Evolutionary conservation across 1,140 invertebrate genomes (phyloP).

Genomic region (Anoplophora glabripennis): DNA sequence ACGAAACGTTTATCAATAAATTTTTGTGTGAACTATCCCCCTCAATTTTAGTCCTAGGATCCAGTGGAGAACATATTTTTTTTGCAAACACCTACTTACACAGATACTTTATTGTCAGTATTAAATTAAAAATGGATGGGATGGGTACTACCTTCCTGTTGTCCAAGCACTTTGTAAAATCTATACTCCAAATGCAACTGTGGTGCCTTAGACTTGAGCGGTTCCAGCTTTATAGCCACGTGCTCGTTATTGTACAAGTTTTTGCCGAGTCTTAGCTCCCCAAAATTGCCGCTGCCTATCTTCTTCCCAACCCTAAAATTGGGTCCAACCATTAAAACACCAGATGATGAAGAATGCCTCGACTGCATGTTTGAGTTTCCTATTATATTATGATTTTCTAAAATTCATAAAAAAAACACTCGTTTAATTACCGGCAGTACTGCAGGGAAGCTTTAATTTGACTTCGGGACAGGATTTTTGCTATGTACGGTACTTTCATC

Average conservation of each 20-base stretch:
- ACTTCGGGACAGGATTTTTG: not conserved
- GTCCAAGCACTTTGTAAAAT: conserved; percentile 99
- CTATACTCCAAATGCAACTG: conserved; percentile 99
- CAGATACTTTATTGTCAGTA: too few relatives aligned
- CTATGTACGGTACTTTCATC: not conserved
- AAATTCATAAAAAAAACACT: conserved; percentile 13
- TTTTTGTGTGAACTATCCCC: too few relatives aligned
- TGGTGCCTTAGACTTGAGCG: conserved; percentile 99
- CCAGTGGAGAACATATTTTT: too few relatives aligned
- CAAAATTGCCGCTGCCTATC: conserved; percentile 99
- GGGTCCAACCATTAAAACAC: conserved; percentile 94
- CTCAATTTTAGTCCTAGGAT: too few relatives aligned
- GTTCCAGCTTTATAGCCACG: conserved; percentile 99
- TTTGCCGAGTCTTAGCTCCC: conserved; percentile 96
- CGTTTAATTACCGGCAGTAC: conserved; percentile 23
- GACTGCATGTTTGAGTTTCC: conserved; percentile 25
- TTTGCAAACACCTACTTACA: too few relatives aligned
- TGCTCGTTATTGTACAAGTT: conserved; percentile 99
- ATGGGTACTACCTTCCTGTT: conserved; percentile 67
- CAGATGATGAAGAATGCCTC: conserved; percentile 28
- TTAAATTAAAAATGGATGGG: too few relatives aligned
- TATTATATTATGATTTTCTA: conserved; percentile 30
- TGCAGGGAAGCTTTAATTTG: conserved; percentile 11
- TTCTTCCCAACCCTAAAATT: conserved; percentile 99
- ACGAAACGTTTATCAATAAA: too few relatives aligned